phyloP scores from a whole-genome alignment of 1,140 invertebrate genomes.

The Trichonephila clavata region DNA sequence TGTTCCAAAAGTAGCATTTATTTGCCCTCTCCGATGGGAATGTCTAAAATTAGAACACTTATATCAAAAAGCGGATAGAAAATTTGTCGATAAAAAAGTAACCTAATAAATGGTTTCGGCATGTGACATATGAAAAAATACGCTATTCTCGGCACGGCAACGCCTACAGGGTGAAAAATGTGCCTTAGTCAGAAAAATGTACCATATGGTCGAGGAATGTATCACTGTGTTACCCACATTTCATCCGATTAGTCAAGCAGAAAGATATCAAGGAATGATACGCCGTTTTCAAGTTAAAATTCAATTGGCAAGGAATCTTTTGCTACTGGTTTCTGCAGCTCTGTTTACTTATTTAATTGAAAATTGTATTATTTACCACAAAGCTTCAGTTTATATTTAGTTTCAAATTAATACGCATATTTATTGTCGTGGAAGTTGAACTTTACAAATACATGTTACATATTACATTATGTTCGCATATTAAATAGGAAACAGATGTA shows the following conservation, averaged over 20 bases:
- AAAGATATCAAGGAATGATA: background rate
- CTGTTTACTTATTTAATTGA: no score
- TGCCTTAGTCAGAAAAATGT: slow-evolving; percentile 40
- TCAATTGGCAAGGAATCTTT: background rate
- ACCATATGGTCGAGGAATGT: slow-evolving; percentile 15
- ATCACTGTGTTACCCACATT: slow-evolving; percentile 3
- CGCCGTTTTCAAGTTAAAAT: background rate
- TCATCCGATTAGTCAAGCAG: slow-evolving; percentile 27
- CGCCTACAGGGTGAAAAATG: slow-evolving; percentile 50
- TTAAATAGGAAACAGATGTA: no score
- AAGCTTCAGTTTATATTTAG: no score
- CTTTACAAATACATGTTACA: no score
- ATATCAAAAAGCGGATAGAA: slow-evolving; percentile 18
- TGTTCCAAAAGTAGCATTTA: background rate
- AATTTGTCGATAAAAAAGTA: slow-evolving; percentile 36
- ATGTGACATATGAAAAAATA: slow-evolving; percentile 20
- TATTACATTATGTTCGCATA: no score
- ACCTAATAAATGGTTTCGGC: slow-evolving; percentile 40
- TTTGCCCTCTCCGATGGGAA: slow-evolving; percentile 27
- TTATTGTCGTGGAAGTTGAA: no score
- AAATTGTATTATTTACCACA: no score
- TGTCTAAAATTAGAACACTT: slow-evolving; percentile 44
- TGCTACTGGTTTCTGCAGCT: background rate
- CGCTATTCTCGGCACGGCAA: slow-evolving; percentile 40
- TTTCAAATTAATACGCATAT: no score